Base-by-base conservation (phyloP, 2,113 vertebrate genomes). In the Pygoscelis adeliae region DNA sequence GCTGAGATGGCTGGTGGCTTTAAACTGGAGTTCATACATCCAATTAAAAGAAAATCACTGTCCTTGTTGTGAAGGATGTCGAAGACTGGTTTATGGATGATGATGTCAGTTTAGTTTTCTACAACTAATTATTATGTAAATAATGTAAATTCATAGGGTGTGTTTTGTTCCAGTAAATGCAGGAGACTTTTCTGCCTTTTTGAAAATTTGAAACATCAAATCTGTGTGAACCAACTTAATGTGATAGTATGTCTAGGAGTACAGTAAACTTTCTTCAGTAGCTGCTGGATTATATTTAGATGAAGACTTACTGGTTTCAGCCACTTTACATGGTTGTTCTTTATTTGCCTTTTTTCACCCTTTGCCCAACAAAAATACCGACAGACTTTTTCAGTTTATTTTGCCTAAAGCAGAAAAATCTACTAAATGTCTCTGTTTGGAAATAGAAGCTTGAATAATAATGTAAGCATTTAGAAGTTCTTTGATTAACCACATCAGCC, bases 381-480 rank as follows among this genome's bases (percentile, higher is more conserved):
- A 46, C 46, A 65, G 15, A 20, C 4, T 44, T 78, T 62, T 79
- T 66, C 32, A 38, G 85, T 69, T 96, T 96, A 42, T 82, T 96
- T 92, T 92, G 89, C 93, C 59, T 89, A 42, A 97, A 95, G 96
- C 91, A 95, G 90, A 94, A 97, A 95, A 95, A 96, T 92, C 61
- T 97, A 93, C 97, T 97, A 96, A 97, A 97, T 97, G 90, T 95
- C 83, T 97, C 89, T 89, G 42, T 96, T 92, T 97, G 92, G 89
- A 98, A 97, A 96, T 89, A 96, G 81, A 93, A 95, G 52, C 86
- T 98, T 96, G 95, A 97, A 95, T 97, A 96, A 96, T 96, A 95
- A 94, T 89, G 84, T 93, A 96, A 97, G 82, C 93, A 92, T 95
- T 97, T 98, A 95, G 92, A 97, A 97, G 91, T 93, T 83, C 95